phyloP scores from a whole-genome alignment of 92 coral and sea anemone genomes.

The Siderastrea radians region DNA sequence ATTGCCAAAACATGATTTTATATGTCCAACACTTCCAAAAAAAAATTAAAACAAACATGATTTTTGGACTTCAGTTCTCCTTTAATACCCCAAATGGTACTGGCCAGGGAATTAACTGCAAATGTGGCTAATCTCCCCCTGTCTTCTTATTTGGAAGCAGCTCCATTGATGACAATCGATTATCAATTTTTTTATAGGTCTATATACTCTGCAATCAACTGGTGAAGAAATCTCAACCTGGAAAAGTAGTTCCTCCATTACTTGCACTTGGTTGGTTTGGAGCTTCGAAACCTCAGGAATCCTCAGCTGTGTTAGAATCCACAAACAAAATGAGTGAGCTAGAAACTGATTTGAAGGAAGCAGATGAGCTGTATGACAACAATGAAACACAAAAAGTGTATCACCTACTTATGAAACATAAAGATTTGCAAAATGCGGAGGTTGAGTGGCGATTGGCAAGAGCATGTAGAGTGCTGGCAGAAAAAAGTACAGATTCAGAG shows the following conservation, averaged over 20 bases:
- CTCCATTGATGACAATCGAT: no score
- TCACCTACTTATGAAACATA: conserved; percentile 69
- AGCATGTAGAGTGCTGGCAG: conserved; percentile 89
- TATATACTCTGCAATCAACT: conserved; percentile 1
- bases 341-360: conserved; percentile 72
- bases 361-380: conserved; percentile 83
- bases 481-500: conserved; percentile 54
- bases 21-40: no score
- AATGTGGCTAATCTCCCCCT: no score
- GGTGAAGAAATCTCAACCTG: neutral
- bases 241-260: conserved; percentile 55
- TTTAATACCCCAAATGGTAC: no score
- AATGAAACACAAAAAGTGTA: conserved; percentile 71
- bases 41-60: no score
- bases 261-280: conserved; percentile 73
- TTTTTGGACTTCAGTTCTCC: no score
- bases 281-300: conserved; percentile 30
- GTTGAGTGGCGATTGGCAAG: conserved; percentile 93
- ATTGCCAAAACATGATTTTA: no score
- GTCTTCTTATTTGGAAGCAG: no score
- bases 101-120: no score
- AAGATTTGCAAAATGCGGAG: conserved; percentile 81
- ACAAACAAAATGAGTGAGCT: conserved; percentile 34
- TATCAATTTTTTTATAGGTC: neutral
- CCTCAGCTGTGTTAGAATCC: conserved; percentile 12